These are phyloP conservation scores for Protobothrops flavoviridis DNA, from an alignment of 2,113 vertebrate species.

Conservation along the genomic window DNA sequence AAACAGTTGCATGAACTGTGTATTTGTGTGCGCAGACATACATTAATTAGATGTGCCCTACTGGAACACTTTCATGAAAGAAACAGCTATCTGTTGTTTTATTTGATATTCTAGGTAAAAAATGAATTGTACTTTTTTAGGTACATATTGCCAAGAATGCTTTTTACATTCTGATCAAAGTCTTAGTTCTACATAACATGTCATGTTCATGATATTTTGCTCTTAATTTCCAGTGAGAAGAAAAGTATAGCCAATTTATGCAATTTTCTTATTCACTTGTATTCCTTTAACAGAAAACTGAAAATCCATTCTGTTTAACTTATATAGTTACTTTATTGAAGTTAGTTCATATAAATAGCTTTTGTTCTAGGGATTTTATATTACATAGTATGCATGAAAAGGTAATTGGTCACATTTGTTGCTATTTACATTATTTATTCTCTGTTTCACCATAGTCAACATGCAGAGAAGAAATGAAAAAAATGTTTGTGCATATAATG, in stretches of 20 bases:
- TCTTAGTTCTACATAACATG: background rate
- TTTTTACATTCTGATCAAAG: background rate
- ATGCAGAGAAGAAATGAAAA: conserved; percentile 12
- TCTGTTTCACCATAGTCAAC: conserved; percentile 20
- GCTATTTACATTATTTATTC: conserved; percentile 13
- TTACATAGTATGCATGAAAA: conserved; percentile 26
- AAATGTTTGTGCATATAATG: conserved; percentile 6
- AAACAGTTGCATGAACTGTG: background rate
- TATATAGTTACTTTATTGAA: background rate
- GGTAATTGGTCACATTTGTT: conserved; percentile 29
- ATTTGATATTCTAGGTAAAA: rapidly evolving
- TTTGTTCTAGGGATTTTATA: conserved; percentile 22
- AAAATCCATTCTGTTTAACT: background rate
- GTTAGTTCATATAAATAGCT: conserved; percentile 8
- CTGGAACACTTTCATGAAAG: background rate
- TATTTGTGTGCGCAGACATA: background rate
- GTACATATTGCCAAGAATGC: background rate
- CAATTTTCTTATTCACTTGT: background rate
- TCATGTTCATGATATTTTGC: background rate
- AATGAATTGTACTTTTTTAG: background rate
- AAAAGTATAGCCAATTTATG: background rate
- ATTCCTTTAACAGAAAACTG: background rate
- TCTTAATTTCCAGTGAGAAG: background rate
- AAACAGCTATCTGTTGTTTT: background rate
- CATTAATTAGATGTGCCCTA: background rate